phyloP scores from a whole-genome alignment of 1,140 invertebrate genomes.

The Drosophila neocordata region DNA sequence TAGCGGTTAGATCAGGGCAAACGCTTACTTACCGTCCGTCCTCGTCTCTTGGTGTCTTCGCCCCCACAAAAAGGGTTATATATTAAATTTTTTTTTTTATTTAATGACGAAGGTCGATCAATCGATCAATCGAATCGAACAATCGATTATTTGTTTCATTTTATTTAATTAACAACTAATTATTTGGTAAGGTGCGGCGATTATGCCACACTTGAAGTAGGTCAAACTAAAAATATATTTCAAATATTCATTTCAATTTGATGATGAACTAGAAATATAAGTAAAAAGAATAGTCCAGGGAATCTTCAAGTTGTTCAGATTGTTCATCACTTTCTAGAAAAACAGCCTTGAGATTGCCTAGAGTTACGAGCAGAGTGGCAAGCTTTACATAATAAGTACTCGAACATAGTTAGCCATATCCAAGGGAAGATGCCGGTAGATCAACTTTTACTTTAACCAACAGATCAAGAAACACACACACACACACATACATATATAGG shows the following conservation, averaged over 20 bases:
- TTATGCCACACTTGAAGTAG: neutral
- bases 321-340: constrained; percentile 60
- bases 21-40: neutral
- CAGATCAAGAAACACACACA: neutral
- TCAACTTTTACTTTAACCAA: constrained; percentile 68
- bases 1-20: neutral
- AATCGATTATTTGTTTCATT: neutral
- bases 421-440: constrained; percentile 35
- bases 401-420: neutral
- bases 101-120: neutral
- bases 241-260: no score
- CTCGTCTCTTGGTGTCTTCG: neutral
- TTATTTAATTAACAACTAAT: constrained; percentile 3
- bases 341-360: constrained; percentile 66
- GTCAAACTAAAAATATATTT: neutral
- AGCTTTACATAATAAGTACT: constrained; percentile 67
- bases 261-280: no score
- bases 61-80: no score
- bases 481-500: neutral
- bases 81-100: no score
- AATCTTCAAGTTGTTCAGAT: constrained; percentile 1
- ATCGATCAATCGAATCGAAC: neutral
- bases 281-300: neutral
- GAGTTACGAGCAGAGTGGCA: constrained; percentile 38
- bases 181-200: neutral